These are phyloP conservation scores for Latrodectus elegans DNA, from an alignment of 2,888 invertebrate genomes.

Conservation along the genomic window DNA sequence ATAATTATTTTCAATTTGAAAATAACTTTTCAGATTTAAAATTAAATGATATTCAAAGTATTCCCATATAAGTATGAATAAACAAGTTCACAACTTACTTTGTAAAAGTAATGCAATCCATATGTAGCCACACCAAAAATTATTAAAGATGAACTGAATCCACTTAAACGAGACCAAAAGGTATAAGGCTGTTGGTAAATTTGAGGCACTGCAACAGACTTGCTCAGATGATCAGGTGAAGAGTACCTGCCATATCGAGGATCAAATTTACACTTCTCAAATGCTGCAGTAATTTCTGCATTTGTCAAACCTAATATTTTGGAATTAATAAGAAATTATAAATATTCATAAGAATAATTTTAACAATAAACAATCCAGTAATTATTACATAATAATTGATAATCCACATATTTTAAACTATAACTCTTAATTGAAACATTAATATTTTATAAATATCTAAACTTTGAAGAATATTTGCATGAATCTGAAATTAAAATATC, in stretches of 20 bases:
- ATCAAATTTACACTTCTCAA: constrained; percentile 21
- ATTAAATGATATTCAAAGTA: too few relatives aligned
- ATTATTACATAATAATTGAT: too few relatives aligned
- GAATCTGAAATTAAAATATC: too few relatives aligned
- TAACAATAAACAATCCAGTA: too few relatives aligned
- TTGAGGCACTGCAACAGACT: constrained; percentile 7
- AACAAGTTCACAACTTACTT: constrained; percentile 3
- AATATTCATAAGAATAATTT: too few relatives aligned
- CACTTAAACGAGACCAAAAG: constrained; percentile 21
- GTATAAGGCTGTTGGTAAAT: constrained; percentile 6
- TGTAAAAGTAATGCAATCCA: constrained; percentile 50
- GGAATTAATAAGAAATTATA: neutral
- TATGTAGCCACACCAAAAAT: constrained; percentile 38
- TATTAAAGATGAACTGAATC: constrained; percentile 40
- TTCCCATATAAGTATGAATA: too few relatives aligned
- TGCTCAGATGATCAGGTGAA: neutral
- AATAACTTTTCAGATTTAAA: too few relatives aligned
- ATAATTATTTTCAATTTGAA: too few relatives aligned
- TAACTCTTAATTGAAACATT: too few relatives aligned
- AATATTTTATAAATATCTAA: too few relatives aligned
- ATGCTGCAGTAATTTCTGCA: constrained; percentile 44
- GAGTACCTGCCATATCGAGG: neutral
- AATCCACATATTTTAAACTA: too few relatives aligned
- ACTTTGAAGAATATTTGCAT: too few relatives aligned
- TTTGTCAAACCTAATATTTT: constrained; percentile 48